Evolutionary conservation across 2,797 vertebrate species (phyloP), one percentile per base, ranked within the genome.

Genomic region (Ispidina lecontei): DNA sequence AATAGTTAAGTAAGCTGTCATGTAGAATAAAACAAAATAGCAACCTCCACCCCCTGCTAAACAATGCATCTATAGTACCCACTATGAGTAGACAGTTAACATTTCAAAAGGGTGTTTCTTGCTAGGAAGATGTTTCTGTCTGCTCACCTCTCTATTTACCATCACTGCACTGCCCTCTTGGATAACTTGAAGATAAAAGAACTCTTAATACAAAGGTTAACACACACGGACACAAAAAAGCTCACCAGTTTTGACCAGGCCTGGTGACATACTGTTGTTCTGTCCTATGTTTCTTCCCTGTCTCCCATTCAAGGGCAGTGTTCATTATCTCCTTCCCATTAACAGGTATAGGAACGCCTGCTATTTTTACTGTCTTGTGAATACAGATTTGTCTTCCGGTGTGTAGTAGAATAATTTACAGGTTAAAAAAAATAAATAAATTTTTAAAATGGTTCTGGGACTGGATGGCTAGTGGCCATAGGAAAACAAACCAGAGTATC

Each of bases 211-310:
- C 14, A 39, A 23, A 69, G 2, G 2, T 35, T 72, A 72, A 65
- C 7, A 68, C 17, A 37, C 85, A 52, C 49, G 17, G 49, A 51
- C 25, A 51, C 25, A 28, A 19, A 22, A 28, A 51, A 51, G 5
- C 25, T 26, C 25, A 51, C 49, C n/a, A 43, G 12, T 75, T 90
- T 68, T 69, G 46, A 62, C 31, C 18, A 43, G 21, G 5, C 1
- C 2, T 58, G 58, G 16, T 60, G 31, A 35, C 12, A 33, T 18
- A 25, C 9, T 31, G 6, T 31, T 82, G 4, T 73, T 82, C 22
- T 59, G 21, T 56, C 29, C 0, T 0, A 37, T 63, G 17, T 16
- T 2, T 62, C 11, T 37, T 62, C 22, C 23, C 25, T 6, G 0
- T 65, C 18, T 80, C 10, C 79, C 21, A 47, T 37, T 6, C 18